Evolutionary conservation across 2,797 vertebrate genomes (phyloP), one percentile per base, ranked within the genome.

Genomic region (Sandelia bainsii): DNA sequence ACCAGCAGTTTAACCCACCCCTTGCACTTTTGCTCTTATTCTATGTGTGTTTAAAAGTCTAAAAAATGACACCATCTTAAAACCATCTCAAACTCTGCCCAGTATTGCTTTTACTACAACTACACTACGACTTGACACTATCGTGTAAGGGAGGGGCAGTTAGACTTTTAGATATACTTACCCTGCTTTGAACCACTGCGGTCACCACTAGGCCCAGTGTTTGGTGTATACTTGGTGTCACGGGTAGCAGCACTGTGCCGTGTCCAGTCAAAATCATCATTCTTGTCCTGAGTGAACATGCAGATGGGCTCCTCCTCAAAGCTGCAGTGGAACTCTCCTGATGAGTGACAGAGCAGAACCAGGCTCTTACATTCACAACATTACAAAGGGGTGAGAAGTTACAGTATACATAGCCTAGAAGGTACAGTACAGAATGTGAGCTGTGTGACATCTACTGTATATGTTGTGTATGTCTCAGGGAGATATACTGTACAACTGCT

Each of bases 251-350:
- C 97, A 74, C 97, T 99, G 82, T 99, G 98, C 23, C 97, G 94
- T 0, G 96, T 98, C 98, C 98, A 99, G 86, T 99, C 97, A 25
- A 99, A 99, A 67, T 98, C 96, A 63, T 99, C 98, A 0, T 95
- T 96, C 79, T 97, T 97, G n/a, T 99, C 98, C 94, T 99, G 98
- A 4, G 95, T 97, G 91, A 99, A 99, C 75, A 98, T 96, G 91
- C 98, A 99, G 84, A 99, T 96, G 37, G 97, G 95, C 46, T 98
- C 96, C 12, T 99, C 98, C 92, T 99, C 98, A 56, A 99, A 99
- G 77, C 97, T 97, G 69, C 98, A 99, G 89, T 97, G 97, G 93
- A 99, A 99, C 93, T 99, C 97, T 82, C 97, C 98, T 99, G 93
- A 75, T 69, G 78, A 85, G 1, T 17, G 57, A 84, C 70, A 87